phyloP scores from a whole-genome alignment of 2,113 vertebrate species.

The Antigone vipio region DNA sequence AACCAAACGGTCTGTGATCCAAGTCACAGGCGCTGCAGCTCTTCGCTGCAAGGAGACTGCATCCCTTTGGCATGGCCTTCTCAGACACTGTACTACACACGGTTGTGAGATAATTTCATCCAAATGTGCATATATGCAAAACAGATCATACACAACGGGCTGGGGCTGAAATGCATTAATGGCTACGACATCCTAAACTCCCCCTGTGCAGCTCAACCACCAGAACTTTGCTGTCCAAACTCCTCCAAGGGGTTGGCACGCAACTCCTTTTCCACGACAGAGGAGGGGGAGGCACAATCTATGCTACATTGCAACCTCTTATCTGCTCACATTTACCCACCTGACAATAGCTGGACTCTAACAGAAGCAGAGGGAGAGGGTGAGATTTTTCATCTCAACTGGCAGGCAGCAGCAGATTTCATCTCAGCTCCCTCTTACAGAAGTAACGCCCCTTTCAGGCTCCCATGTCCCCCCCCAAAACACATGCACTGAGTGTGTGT shows the following conservation, averaged over 20 bases:
- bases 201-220: background rate
- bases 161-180: background rate
- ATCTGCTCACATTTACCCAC: background rate
- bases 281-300: background rate
- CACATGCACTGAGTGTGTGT: rapidly evolving
- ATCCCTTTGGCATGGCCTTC: background rate
- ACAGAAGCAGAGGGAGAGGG: background rate
- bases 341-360: background rate
- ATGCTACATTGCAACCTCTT: background rate
- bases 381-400: background rate
- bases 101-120: background rate
- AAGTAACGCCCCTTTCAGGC: background rate
- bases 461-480: rapidly evolving
- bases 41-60: background rate
- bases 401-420: background rate
- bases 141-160: background rate
- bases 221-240: background rate
- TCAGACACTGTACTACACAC: background rate
- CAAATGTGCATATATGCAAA: constrained; percentile 1
- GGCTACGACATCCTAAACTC: background rate
- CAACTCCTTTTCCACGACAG: background rate
- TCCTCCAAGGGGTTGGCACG: background rate
- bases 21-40: background rate
- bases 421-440: background rate
- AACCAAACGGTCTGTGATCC: background rate